These are phyloP conservation scores for Colossoma macropomum DNA, from an alignment of 2,113 vertebrate species.

Conservation along the genomic window DNA sequence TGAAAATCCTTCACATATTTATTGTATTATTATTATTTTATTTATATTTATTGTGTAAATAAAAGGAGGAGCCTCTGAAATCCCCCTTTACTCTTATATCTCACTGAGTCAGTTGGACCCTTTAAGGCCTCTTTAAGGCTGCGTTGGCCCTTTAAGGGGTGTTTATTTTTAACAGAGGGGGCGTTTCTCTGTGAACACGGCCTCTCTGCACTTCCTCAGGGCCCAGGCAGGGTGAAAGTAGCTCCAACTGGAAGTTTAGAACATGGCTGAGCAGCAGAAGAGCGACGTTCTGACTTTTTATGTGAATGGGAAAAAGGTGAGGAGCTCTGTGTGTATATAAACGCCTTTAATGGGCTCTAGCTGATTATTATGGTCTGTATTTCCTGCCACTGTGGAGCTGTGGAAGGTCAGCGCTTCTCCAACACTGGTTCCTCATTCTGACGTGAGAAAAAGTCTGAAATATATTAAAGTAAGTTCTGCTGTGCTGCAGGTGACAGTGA, in stretches of 20 bases:
- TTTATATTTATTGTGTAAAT: too few relatives aligned
- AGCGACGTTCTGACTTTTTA: constrained; percentile 48
- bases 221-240: too few relatives aligned
- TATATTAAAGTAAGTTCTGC: neutral
- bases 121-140: too few relatives aligned
- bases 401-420: too few relatives aligned
- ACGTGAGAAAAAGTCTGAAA: neutral
- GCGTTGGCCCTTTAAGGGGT: too few relatives aligned
- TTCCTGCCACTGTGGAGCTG: neutral
- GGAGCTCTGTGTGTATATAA: neutral
- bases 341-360: neutral
- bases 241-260: too few relatives aligned
- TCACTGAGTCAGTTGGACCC: neutral
- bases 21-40: neutral
- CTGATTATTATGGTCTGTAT: too few relatives aligned
- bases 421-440: too few relatives aligned
- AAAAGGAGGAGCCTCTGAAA: constrained; percentile 6
- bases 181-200: too few relatives aligned
- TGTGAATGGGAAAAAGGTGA: constrained; percentile 65
- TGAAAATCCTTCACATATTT: too few relatives aligned
- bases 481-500: constrained; percentile 71
- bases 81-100: neutral
- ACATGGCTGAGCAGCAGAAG: constrained; percentile 49
- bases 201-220: too few relatives aligned
- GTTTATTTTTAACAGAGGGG: too few relatives aligned